Evolutionary conservation across 2,888 invertebrate species (phyloP).

Genomic region (Stramonita haemastoma): DNA sequence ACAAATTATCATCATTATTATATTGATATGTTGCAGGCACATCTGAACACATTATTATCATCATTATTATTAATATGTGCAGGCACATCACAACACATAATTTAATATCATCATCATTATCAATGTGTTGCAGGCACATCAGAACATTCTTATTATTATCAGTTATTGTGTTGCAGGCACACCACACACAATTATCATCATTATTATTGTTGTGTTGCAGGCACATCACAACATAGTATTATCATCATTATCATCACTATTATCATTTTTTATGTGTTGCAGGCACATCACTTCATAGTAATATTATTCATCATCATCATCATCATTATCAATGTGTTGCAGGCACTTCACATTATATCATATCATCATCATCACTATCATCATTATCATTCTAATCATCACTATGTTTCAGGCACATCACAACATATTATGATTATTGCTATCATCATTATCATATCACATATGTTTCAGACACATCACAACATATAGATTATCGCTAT

Average conservation of each 20-base stretch:
- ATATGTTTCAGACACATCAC: conserved; percentile 64
- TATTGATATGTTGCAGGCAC: too few species aligned
- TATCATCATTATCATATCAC: too few species aligned
- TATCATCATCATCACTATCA: too few species aligned
- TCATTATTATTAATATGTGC: conserved; percentile 40
- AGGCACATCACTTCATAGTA: conserved; percentile 63
- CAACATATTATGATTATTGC: conserved; percentile 54
- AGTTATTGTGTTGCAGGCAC: too few species aligned
- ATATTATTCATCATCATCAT: too few species aligned
- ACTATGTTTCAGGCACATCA: conserved; percentile 61
- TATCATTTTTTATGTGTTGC: conserved; percentile 39
- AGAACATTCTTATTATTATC: conserved; percentile 55
- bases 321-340: conserved; percentile 40
- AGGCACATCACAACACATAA: conserved; percentile 67
- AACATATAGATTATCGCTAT: conserved; percentile 52
- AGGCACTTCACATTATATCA: conserved; percentile 69
- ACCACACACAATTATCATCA: too few species aligned
- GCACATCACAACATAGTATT: conserved; percentile 62
- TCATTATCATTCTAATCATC: too few species aligned
- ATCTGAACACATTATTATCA: too few species aligned
- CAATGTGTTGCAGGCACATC: conserved; percentile 62
- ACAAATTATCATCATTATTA: conserved; percentile 41
- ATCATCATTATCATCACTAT: too few species aligned
- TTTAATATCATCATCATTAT: too few species aligned
- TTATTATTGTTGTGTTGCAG: conserved; percentile 60